Conservation (phyloP, 2,888 invertebrate genomes). For the Nomada goodeniana region DNA sequence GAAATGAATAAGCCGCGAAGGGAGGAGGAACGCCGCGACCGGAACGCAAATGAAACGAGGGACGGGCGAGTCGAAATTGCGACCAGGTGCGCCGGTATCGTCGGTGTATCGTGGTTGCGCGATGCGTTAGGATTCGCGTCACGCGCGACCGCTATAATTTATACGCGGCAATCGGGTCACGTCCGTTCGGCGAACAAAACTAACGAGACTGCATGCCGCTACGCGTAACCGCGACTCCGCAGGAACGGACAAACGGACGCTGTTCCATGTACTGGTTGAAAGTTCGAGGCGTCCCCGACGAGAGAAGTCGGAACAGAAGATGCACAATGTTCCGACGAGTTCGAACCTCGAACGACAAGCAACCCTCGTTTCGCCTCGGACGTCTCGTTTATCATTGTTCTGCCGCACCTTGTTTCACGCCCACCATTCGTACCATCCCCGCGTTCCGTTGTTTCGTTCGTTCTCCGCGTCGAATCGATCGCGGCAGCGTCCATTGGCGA, state of each 20-base stretch:
- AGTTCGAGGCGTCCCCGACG: neutral
- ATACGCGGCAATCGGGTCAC: constrained; percentile 70
- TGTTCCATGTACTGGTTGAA: neutral
- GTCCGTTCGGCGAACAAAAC: constrained; percentile 70
- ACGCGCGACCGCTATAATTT: constrained; percentile 73
- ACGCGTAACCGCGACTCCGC: constrained; percentile 62
- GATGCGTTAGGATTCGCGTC: constrained; percentile 70
- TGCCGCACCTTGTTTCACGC: no score
- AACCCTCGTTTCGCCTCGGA: neutral
- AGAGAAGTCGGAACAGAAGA: neutral
- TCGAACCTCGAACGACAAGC: neutral
- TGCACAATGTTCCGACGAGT: neutral
- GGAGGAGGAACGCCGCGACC: neutral
- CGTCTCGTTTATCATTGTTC: no score
- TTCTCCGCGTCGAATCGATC: no score
- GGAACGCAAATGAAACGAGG: neutral
- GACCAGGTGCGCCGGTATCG: constrained; percentile 24
- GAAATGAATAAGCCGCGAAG: neutral
- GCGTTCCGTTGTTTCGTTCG: no score
- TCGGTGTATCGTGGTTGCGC: constrained; percentile 39
- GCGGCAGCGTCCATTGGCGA: no score
- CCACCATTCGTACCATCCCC: no score
- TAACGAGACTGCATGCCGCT: constrained; percentile 60
- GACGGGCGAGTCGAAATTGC: constrained; percentile 20
- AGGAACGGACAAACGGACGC: constrained; percentile 23